These are phyloP conservation scores for Temnothorax nylanderi DNA, from an alignment of 1,140 invertebrate genomes.

Conservation along the genomic window DNA sequence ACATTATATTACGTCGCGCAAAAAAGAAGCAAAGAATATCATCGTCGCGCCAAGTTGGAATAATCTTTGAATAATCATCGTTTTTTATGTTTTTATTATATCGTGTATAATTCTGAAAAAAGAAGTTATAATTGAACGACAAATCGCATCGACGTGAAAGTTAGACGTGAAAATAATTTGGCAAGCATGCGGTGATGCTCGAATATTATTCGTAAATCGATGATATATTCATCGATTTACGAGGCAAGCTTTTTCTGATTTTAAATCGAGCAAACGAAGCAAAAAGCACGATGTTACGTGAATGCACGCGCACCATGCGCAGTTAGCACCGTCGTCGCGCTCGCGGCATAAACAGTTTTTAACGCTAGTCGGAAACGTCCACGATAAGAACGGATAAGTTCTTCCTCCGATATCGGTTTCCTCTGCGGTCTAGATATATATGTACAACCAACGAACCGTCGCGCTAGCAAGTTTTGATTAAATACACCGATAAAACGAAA, in stretches of 20 bases:
- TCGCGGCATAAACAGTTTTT: constrained; percentile 43
- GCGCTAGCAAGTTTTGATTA: constrained; percentile 49
- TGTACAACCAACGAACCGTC: constrained; percentile 2
- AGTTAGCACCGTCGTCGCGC: neutral
- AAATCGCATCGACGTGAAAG: neutral
- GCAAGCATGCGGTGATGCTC: neutral
- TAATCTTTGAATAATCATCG: neutral
- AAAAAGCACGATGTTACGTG: constrained; percentile 3
- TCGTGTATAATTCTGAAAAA: neutral
- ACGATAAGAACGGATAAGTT: constrained; percentile 55
- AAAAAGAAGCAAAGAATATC: neutral
- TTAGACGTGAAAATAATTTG: neutral
- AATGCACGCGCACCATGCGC: neutral
- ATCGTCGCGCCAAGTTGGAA: neutral
- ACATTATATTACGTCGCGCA: neutral
- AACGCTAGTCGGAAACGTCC: constrained; percentile 45
- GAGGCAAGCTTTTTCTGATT: constrained; percentile 5
- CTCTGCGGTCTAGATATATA: constrained; percentile 50
- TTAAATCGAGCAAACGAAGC: neutral
- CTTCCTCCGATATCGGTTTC: constrained; percentile 59
- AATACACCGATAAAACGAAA: constrained; percentile 22
- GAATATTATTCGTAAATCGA: neutral
- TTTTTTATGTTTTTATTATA: neutral
- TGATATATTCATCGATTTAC: neutral
- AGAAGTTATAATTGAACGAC: neutral